phyloP scores from a whole-genome alignment of 2,888 invertebrate species.

The Epiblema foenella region DNA sequence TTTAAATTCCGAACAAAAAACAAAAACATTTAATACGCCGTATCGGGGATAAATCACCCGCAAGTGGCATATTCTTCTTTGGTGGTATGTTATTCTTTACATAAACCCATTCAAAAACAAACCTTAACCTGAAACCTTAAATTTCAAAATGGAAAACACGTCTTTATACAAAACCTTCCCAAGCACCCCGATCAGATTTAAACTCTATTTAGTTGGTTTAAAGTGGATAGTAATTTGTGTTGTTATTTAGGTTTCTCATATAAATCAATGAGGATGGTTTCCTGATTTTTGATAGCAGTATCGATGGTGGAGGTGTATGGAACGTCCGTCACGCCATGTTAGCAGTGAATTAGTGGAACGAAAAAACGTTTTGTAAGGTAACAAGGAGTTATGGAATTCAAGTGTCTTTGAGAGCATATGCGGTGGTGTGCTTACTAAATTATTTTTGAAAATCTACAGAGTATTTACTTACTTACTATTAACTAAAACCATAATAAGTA shows the following conservation, averaged over 20 bases:
- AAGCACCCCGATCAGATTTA: slow-evolving; percentile 41
- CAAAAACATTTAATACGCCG: slow-evolving; percentile 83
- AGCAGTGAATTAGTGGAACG: slow-evolving; percentile 31
- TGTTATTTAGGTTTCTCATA: slow-evolving; percentile 62
- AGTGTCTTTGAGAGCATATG: slow-evolving; percentile 13
- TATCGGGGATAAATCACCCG: slow-evolving; percentile 82
- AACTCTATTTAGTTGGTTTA: slow-evolving; percentile 46
- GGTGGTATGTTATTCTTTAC: slow-evolving; percentile 64
- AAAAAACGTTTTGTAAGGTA: slow-evolving; percentile 35
- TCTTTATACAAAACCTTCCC: not conserved
- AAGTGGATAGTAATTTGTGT: slow-evolving; percentile 47
- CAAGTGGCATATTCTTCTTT: slow-evolving; percentile 81
- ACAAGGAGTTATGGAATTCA: slow-evolving; percentile 29
- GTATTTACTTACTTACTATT: no score
- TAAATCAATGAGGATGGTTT: slow-evolving; percentile 64
- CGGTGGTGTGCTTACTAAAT: not conserved
- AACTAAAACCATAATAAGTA: no score
- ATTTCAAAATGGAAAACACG: slow-evolving; percentile 3
- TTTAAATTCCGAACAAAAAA: slow-evolving; percentile 80
- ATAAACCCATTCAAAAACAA: slow-evolving; percentile 6
- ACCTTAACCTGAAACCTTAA: slow-evolving; percentile 26
- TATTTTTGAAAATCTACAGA: not conserved
- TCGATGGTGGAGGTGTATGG: slow-evolving; percentile 57
- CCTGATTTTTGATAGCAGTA: slow-evolving; percentile 65
- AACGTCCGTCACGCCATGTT: slow-evolving; percentile 35